Evolutionary conservation across 2,888 invertebrate genomes (phyloP).

Genomic region (Merodon equestris): DNA sequence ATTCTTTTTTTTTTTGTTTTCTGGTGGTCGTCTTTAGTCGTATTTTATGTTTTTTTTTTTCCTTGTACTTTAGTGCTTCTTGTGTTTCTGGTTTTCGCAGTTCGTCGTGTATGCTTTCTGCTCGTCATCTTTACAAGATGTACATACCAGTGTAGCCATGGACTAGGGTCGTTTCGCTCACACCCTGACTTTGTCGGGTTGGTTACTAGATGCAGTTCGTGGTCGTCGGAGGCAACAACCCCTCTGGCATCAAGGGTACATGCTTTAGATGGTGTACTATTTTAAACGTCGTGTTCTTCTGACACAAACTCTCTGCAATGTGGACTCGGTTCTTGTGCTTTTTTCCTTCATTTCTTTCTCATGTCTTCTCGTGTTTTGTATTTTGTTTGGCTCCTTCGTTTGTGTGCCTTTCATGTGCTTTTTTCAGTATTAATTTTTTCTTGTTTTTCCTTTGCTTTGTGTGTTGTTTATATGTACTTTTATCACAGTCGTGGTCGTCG

Average conservation of each 20-base stretch:
- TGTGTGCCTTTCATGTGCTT: conserved; percentile 55
- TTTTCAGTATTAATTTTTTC: conserved; percentile 60
- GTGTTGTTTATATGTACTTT: conserved; percentile 56
- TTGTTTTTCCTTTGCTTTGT: conserved; percentile 66
- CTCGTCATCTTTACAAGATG: conserved; percentile 68
- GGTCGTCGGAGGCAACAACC: conserved; percentile 55
- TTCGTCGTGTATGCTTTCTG: conserved; percentile 63
- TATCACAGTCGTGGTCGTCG: conserved; percentile 63
- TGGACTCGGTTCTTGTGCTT: conserved; percentile 29
- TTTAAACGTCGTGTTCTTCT: conserved; percentile 69
- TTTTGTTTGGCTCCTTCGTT: conserved; percentile 57
- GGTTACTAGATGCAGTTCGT: conserved; percentile 26
- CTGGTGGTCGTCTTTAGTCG: conserved; percentile 43
- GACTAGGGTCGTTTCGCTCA: conserved; percentile 68
- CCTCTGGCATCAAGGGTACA: conserved; percentile 68
- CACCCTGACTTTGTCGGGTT: conserved; percentile 55
- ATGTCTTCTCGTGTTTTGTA: conserved; percentile 38
- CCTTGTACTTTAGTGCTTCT: conserved; percentile 59
- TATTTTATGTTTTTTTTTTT: conserved; percentile 58
- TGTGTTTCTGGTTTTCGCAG: conserved; percentile 64
- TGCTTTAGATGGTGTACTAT: conserved; percentile 69
- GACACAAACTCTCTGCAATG: conserved; percentile 64
- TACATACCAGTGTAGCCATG: conserved; percentile 60
- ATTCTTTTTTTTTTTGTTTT: conserved; percentile 46
- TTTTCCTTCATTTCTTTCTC: conserved; percentile 16